phyloP scores from a whole-genome alignment of 1,140 invertebrate genomes.

The Atta colombica region DNA sequence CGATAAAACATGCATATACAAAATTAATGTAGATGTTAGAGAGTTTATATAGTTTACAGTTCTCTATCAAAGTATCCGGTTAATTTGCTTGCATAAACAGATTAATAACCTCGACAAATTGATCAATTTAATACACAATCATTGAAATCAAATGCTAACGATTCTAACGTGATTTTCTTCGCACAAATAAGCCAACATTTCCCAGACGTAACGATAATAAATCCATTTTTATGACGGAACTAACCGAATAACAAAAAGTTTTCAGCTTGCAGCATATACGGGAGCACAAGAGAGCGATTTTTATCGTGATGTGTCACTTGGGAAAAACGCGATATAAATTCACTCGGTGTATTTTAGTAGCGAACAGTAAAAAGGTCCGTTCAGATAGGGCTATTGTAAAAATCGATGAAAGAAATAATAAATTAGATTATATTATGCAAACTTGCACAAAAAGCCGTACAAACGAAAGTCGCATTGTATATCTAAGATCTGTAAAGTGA shows the following conservation, averaged over 20 bases:
- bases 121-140: neutral
- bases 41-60: neutral
- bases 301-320: constrained; percentile 27
- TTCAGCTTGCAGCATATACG: neutral
- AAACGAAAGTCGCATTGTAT: neutral
- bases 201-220: constrained; percentile 25
- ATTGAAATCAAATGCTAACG: constrained; percentile 20
- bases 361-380: constrained; percentile 1
- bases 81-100: neutral
- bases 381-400: neutral
- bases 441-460: neutral
- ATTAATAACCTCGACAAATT: constrained; percentile 22
- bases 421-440: neutral
- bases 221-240: constrained; percentile 37
- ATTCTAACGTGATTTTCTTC: neutral
- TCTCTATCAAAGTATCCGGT: neutral
- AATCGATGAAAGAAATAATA: constrained; percentile 29
- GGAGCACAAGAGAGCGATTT: constrained; percentile 32
- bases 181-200: constrained; percentile 27
- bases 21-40: neutral
- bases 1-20: neutral
- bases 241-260: constrained; percentile 17
- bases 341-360: constrained; percentile 9
- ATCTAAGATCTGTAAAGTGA: neutral
- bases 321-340: constrained; percentile 50